A percentile compares a stretch with the other conserved stretches of the same genome.
Evolutionary conservation across 35 echinoderm and acorn worm genomes (phyloP).

Genomic region (Anneissia japonica): DNA sequence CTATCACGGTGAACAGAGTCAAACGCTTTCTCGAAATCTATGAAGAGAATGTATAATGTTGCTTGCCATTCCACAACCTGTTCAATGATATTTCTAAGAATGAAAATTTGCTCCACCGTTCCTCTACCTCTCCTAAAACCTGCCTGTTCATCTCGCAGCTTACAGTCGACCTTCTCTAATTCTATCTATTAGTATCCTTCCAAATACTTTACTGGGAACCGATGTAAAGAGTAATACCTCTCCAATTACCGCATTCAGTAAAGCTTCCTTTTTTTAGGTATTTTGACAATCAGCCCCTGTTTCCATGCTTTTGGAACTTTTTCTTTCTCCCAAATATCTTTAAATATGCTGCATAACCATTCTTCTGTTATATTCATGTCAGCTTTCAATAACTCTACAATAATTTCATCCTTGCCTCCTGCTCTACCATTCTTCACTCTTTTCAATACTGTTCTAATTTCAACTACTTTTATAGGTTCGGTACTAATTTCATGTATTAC

Average conservation of each 20-base stretch:
- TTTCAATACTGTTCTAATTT: too few species aligned
- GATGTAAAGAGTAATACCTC: not conserved
- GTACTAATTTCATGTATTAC: too few species aligned
- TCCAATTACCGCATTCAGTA: not conserved
- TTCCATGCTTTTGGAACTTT: not conserved
- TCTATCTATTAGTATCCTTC: not conserved
- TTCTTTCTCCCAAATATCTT: not conserved
- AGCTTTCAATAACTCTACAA: not conserved
- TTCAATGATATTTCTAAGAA: not conserved
- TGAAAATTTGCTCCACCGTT: not conserved
- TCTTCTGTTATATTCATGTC: not conserved
- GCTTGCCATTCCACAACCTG: not conserved
- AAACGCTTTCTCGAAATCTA: not conserved
- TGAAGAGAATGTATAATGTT: not conserved
- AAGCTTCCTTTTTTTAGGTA: not conserved
- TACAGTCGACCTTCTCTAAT: too few species aligned
- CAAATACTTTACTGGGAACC: not conserved
- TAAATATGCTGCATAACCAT: not conserved
- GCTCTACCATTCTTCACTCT: too few species aligned
- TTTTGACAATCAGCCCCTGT: not conserved
- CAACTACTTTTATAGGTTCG: too few species aligned
- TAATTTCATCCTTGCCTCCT: not conserved
- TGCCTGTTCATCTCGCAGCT: not conserved
- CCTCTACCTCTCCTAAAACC: not conserved
- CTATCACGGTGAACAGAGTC: not conserved